Evolutionary conservation across 2,113 vertebrate species (phyloP).

Genomic region (Erythrolamprus reginae): DNA sequence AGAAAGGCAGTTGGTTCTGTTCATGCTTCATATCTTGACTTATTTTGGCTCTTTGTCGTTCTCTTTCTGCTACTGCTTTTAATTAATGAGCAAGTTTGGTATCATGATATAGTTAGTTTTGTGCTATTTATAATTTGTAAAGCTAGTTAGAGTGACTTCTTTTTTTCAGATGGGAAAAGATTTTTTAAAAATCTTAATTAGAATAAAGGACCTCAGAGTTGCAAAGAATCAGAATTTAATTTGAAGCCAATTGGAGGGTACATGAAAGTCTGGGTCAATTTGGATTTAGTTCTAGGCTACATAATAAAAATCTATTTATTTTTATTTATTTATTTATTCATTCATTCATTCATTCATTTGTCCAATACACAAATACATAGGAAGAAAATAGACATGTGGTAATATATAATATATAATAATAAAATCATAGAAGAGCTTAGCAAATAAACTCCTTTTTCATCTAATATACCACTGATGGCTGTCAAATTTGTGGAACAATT

Average conservation of each 20-base stretch:
- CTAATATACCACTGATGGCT: background rate
- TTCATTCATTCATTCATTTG: too few species aligned
- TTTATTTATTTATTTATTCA: too few species aligned
- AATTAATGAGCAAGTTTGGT: background rate
- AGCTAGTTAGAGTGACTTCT: background rate
- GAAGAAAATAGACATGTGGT: too few species aligned
- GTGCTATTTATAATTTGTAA: background rate
- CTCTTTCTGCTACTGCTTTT: background rate
- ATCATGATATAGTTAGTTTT: background rate
- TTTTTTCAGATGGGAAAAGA: background rate
- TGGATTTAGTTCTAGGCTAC: background rate
- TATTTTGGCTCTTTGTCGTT: background rate
- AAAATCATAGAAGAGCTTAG: background rate
- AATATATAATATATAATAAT: too few species aligned
- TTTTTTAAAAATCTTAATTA: background rate
- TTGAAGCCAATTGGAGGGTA: background rate
- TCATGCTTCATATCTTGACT: background rate
- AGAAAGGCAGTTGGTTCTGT: background rate
- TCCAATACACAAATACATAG: too few species aligned
- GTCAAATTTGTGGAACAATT: background rate
- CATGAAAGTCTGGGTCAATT: background rate
- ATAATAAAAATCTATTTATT: too few species aligned
- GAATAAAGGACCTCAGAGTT: background rate
- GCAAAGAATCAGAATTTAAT: background rate
- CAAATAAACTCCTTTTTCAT: background rate